Evolutionary conservation across 2,888 invertebrate genomes (phyloP), one percentile per base, ranked within the genome.

Genomic region (Cactoblastis cactorum): DNA sequence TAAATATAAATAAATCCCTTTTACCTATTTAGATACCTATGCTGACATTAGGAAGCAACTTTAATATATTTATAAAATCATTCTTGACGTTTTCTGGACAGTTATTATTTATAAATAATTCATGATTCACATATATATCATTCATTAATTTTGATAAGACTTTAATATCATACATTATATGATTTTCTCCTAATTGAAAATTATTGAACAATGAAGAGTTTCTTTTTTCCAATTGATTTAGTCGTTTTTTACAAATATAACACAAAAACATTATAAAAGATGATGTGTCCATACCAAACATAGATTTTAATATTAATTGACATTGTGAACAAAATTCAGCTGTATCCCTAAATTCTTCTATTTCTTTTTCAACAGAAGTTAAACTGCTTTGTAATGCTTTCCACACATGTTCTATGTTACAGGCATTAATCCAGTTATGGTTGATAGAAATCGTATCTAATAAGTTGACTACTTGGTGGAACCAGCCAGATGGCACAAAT

Each of bases 401-500:
- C 95, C 95, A 97, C 65, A 96, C 93, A 38, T 83, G 78, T 52
- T 90, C 77, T 55, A 98, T 90, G 74, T 98, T 98, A 69, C 96
- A 95, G 0, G 94, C 96, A 90, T 99, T 99, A 52, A 98, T 92
- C 96, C 98, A 98, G 78, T 99, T 99, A 77, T 99, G 99, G 82
- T 99, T 99, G 43, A 99, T 92, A 0, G 99, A 99, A 68, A 99
- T 95, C 24, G 98, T 97, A 73, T 98, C 96, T 55, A 95, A 93
- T 74, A 96, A 67, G 89, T 99, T 99, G 88, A 93, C 93, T 49
- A 99, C 99, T 91, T 98, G 98, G 89, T 99, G 99, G 80, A 96
- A 93, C 98, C 98, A 99, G 32, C 97, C 96, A 52, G 97, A 96
- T 17, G 99, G 99, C 38, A 99, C 96, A 91, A 98, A 99, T 58